phyloP scores from a whole-genome alignment of 2,888 invertebrate genomes.

The Vesta saturnalis region DNA sequence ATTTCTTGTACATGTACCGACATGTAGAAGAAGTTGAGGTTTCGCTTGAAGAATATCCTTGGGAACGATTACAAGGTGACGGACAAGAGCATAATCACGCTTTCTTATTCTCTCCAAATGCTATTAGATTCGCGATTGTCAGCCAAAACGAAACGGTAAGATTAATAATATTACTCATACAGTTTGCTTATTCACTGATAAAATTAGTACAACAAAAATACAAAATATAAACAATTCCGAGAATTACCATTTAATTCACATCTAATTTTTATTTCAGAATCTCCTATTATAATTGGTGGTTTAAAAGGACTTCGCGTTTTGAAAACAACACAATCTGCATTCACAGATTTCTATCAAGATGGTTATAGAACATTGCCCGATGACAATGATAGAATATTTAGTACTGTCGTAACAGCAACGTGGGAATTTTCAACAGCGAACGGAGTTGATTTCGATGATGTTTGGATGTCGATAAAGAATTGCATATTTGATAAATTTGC shows the following conservation, averaged over 20 bases:
- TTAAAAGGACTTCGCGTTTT: slow-evolving; percentile 76
- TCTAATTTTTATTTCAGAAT: slow-evolving; percentile 59
- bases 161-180: slow-evolving; percentile 11
- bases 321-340: slow-evolving; percentile 85
- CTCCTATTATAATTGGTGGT: slow-evolving; percentile 73
- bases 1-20: slow-evolving; percentile 79
- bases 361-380: slow-evolving; percentile 81
- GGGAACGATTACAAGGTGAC: slow-evolving; percentile 72
- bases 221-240: no score
- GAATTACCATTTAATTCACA: no score
- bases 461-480: slow-evolving; percentile 76
- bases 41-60: slow-evolving; percentile 78
- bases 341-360: slow-evolving; percentile 81
- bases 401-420: slow-evolving; percentile 78
- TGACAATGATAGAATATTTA: slow-evolving; percentile 79
- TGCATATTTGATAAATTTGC: slow-evolving; percentile 80
- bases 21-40: slow-evolving; percentile 78
- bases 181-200: slow-evolving; percentile 15
- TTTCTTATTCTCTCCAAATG: slow-evolving; percentile 76
- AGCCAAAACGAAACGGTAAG: slow-evolving; percentile 73
- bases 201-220: slow-evolving; percentile 16
- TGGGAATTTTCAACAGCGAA: slow-evolving; percentile 77
- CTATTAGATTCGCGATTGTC: slow-evolving; percentile 75
- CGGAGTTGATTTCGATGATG: slow-evolving; percentile 74
- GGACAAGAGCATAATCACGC: slow-evolving; percentile 77